Conservation (phyloP, 2,113 vertebrate genomes). For the Chloroceryle aenea region DNA sequence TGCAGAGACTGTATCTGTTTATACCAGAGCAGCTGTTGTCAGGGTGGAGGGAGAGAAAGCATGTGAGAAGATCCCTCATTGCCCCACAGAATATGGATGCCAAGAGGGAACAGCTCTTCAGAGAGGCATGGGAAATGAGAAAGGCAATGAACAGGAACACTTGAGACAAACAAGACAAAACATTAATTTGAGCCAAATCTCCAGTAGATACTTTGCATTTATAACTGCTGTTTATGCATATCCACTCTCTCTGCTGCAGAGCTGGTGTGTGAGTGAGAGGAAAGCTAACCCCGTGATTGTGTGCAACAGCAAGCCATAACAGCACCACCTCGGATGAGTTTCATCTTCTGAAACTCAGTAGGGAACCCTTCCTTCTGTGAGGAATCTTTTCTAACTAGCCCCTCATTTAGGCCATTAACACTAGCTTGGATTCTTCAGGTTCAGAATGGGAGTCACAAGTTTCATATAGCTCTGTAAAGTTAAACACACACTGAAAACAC, state of each 20-base stretch:
- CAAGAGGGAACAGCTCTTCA: not conserved
- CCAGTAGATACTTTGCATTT: not conserved
- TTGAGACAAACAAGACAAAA: not conserved
- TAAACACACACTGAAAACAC: not conserved
- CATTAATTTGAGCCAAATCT: not conserved
- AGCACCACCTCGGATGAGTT: not conserved
- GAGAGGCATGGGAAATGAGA: not conserved
- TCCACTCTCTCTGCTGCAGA: not conserved
- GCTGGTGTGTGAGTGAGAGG: not conserved
- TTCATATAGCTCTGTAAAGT: not conserved
- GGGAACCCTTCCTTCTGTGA: not conserved
- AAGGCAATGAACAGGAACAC: not conserved
- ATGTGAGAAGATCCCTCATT: rapidly evolving
- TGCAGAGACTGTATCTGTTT: not conserved
- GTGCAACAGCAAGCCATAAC: not conserved
- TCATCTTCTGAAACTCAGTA: not conserved
- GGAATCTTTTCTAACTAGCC: not conserved
- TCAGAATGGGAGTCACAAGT: not conserved
- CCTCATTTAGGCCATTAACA: not conserved
- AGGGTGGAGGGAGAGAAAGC: not conserved
- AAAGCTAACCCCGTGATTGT: not conserved
- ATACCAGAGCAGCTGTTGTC: not conserved
- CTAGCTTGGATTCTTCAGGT: not conserved
- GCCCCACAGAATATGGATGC: not conserved
- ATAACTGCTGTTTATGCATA: not conserved